Evolutionary conservation across 2,113 vertebrate species (phyloP).

Genomic region (Puma concolor): DNA sequence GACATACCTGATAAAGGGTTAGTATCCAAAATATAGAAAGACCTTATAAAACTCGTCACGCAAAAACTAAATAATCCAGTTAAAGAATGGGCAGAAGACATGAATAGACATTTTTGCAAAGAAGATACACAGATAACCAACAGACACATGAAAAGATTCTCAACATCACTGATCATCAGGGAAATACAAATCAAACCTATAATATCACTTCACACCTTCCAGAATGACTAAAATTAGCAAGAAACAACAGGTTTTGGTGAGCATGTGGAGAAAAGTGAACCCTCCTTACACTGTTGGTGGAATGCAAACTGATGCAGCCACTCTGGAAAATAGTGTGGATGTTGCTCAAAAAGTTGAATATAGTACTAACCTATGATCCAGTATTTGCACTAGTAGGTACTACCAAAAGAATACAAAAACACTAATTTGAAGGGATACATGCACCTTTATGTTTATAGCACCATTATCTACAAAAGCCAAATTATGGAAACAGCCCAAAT

Average conservation of each 20-base stretch:
- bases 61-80: not conserved
- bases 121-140: not conserved
- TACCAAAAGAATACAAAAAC: not conserved
- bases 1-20: not conserved
- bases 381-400: not conserved
- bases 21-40: not conserved
- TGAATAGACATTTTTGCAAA: not conserved
- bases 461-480: not conserved
- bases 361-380: not conserved
- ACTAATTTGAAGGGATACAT: not conserved
- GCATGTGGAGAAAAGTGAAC: not conserved
- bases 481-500: not conserved
- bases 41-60: not conserved
- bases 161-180: not conserved
- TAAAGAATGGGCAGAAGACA: not conserved
- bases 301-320: not conserved
- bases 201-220: not conserved
- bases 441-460: not conserved
- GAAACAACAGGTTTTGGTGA: not conserved
- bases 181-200: not conserved
- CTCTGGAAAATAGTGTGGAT: not conserved
- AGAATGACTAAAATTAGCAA: not conserved
- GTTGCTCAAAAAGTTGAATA: not conserved
- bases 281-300: not conserved
- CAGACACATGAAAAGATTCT: not conserved